Evolutionary conservation across 2,113 vertebrate genomes (phyloP), one percentile per base, ranked within the genome.

Genomic region (Carettochelys insculpta): DNA sequence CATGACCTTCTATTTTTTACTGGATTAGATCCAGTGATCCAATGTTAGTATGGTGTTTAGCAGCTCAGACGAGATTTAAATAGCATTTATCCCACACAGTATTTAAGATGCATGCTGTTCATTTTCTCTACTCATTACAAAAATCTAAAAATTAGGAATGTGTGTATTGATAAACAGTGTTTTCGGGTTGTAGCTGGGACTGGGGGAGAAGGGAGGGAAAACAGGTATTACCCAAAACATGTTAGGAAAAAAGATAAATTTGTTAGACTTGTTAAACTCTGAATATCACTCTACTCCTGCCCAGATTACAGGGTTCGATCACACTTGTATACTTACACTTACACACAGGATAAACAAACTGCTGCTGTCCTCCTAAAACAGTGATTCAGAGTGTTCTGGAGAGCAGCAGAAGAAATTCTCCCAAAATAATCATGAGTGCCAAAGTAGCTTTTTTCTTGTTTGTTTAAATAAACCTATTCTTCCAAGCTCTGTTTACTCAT

Each of bases 1-100:
- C 80, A 92, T 97, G 97, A 98, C 97, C 98, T n/a, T 96, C 75
- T 89, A 45, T 89, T 45, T 53, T 93, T 94, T 87, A 27, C 93
- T 97, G 97, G 97, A 97, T 87, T 85, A 75, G 31, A 52, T 96
- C 97, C 97, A 98, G 94, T 1, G n/a, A 96, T 95, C 93, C 86
- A 86, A 24, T 80, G 94, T 85, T 93, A 92, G 95, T 45, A 91
- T 56, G 96, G 96, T 92, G 95, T 93, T 96, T 91, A 94, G 87
- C 95, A 92, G 96, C 94, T 96, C 87, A 56, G 85, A 87, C 87
- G 47, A 80, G 93, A 96, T 96, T 97, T 92, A 96, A 97, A 97
- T 94, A 97, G 95, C 95, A 89, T 91, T 94, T 93, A 90, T 94
- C 96, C 94, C 97, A 94, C 95, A 94, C 92, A 87, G 89, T 38